These are phyloP conservation scores for Cebus imitator DNA, from an alignment of 2,113 vertebrate genomes.

Conservation along the genomic window DNA sequence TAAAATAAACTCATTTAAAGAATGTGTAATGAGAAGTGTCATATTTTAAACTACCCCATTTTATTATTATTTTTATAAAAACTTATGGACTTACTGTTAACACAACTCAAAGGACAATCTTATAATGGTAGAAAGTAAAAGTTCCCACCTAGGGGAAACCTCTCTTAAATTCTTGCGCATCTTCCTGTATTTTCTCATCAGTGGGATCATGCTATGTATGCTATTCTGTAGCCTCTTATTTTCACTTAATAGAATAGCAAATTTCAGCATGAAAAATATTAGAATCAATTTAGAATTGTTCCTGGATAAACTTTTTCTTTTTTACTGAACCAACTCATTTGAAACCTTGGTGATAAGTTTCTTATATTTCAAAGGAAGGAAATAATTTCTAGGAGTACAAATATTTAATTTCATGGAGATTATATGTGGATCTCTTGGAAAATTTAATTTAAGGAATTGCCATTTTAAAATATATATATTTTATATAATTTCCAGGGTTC, in stretches of 20 bases:
- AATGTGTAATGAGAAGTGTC: constrained; percentile 46
- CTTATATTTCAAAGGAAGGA: constrained; percentile 24
- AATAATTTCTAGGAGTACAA: background rate
- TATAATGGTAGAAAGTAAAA: constrained; percentile 48
- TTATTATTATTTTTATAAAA: constrained; percentile 62
- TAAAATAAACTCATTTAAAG: constrained; percentile 73
- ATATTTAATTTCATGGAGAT: constrained; percentile 30
- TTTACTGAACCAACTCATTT: constrained; percentile 4
- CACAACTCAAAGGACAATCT: constrained; percentile 28
- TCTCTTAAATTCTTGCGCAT: constrained; percentile 4
- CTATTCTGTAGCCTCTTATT: background rate
- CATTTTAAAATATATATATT: background rate
- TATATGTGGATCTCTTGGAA: constrained; percentile 7
- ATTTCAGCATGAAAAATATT: constrained; percentile 18
- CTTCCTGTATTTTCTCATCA: background rate
- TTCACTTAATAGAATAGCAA: background rate
- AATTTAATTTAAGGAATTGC: background rate
- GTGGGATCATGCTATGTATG: background rate
- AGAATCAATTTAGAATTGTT: background rate
- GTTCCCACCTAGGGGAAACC: background rate
- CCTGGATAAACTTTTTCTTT: constrained; percentile 44
- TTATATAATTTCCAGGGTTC: background rate
- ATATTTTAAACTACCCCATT: constrained; percentile 45
- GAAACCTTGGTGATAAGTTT: constrained; percentile 42
- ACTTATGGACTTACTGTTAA: constrained; percentile 1